phyloP scores from a whole-genome alignment of 2,113 vertebrate species.

The Elachura formosa region DNA sequence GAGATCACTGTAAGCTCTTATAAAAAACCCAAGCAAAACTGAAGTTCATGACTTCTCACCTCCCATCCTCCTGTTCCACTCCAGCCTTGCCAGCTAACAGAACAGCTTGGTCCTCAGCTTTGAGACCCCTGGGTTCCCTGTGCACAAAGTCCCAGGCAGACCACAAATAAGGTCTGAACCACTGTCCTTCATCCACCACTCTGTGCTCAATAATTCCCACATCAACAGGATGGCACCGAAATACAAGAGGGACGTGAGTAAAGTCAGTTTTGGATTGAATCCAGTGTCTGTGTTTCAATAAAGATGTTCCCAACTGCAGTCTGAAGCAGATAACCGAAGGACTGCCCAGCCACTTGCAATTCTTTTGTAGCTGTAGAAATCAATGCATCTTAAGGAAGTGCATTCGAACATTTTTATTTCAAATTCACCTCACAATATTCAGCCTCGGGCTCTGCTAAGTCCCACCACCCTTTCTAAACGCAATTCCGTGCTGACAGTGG shows the following conservation, averaged over 20 bases:
- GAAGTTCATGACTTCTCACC: neutral
- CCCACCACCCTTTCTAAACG: neutral
- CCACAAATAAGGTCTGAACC: neutral
- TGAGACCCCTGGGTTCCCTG: neutral
- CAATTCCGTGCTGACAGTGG: neutral
- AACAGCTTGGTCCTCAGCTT: neutral
- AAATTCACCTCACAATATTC: neutral
- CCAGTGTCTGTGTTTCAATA: neutral
- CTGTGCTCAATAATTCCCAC: fast-evolving
- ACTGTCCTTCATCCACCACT: neutral
- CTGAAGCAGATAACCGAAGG: neutral
- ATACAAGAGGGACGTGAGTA: neutral
- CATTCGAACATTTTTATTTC: neutral
- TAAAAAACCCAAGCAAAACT: neutral
- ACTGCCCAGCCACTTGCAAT: neutral
- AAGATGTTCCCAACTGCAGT: neutral
- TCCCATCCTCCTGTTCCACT: neutral
- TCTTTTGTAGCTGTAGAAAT: neutral
- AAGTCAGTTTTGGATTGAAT: neutral
- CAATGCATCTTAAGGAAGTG: neutral
- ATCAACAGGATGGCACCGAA: neutral
- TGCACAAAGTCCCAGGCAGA: neutral
- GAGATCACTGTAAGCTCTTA: neutral
- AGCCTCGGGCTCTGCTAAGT: neutral
- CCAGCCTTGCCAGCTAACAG: neutral